Percentiles rank a stretch among this genome's conserved stretches.
Conservation (phyloP, 2,797 vertebrate species). For the Urocyon cinereoargenteus region DNA sequence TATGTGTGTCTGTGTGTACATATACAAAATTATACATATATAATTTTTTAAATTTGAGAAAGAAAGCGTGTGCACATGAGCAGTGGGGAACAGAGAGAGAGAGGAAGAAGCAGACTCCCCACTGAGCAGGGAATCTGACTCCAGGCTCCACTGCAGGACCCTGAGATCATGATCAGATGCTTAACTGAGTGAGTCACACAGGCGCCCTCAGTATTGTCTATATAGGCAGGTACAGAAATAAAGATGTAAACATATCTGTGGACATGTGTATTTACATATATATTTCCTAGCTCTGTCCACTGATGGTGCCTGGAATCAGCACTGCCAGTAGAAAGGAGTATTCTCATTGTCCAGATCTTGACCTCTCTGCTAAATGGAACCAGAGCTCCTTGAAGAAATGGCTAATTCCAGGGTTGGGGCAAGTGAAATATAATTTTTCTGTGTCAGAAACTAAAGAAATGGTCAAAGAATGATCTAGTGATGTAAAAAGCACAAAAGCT, state of each 20-base stretch:
- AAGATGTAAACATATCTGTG: background rate
- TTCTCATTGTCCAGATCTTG: background rate
- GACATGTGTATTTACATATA: background rate
- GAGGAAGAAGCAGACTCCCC: background rate
- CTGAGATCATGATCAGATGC: background rate
- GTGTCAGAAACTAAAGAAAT: background rate
- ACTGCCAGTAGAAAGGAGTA: background rate
- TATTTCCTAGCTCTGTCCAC: background rate
- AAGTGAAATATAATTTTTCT: background rate
- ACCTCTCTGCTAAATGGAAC: background rate
- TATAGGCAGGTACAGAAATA: background rate
- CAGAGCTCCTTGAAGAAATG: background rate
- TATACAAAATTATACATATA: no score
- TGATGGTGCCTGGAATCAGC: no score
- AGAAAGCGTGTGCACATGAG: background rate
- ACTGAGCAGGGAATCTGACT: background rate
- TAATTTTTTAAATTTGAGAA: background rate
- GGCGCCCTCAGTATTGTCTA: background rate
- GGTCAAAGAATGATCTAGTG: background rate
- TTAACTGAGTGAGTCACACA: background rate
- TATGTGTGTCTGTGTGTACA: no score
- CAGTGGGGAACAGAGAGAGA: background rate
- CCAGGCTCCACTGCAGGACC: background rate
- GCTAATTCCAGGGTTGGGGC: background rate
- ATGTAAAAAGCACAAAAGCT: background rate